Percentiles rank a stretch among this genome's conserved stretches.
Evolutionary conservation across 1,140 invertebrate genomes (phyloP).

Genomic region (Drosophila elegans): DNA sequence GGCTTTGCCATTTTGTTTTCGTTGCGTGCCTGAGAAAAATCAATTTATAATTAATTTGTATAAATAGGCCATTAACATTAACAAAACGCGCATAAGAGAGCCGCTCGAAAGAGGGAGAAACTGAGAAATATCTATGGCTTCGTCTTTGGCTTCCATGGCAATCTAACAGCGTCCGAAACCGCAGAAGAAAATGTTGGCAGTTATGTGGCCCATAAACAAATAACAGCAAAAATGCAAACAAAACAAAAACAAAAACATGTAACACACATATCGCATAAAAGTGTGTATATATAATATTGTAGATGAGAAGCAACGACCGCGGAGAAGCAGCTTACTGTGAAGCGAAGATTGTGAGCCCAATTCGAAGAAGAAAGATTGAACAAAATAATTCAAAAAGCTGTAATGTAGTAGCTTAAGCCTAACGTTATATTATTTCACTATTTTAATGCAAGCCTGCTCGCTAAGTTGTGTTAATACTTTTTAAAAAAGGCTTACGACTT

Average conservation of each 20-base stretch:
- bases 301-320: not conserved
- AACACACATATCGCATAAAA: not conserved
- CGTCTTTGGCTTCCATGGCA: slow-evolving; percentile 56
- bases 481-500: too few species aligned
- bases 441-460: too few species aligned
- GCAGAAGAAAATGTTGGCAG: slow-evolving; percentile 47
- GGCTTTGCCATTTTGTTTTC: slow-evolving; percentile 24
- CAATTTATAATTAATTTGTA: slow-evolving; percentile 57
- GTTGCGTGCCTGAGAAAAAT: slow-evolving; percentile 30
- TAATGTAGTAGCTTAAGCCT: not conserved
- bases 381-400: not conserved
- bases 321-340: slow-evolving; percentile 19
- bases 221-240: slow-evolving; percentile 40
- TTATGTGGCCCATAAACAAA: slow-evolving; percentile 77
- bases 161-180: slow-evolving; percentile 45
- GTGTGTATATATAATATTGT: not conserved
- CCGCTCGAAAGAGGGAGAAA: not conserved
- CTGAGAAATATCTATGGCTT: slow-evolving; percentile 16
- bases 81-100: slow-evolving; percentile 30
- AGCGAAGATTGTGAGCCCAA: slow-evolving; percentile 6
- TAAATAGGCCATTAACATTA: slow-evolving; percentile 69
- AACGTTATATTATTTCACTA: not conserved
- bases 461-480: too few species aligned
- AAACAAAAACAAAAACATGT: slow-evolving; percentile 4
- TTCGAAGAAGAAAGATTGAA: slow-evolving; percentile 1